Evolutionary conservation across 2,113 vertebrate genomes (phyloP).

Genomic region (Strigops habroptila): DNA sequence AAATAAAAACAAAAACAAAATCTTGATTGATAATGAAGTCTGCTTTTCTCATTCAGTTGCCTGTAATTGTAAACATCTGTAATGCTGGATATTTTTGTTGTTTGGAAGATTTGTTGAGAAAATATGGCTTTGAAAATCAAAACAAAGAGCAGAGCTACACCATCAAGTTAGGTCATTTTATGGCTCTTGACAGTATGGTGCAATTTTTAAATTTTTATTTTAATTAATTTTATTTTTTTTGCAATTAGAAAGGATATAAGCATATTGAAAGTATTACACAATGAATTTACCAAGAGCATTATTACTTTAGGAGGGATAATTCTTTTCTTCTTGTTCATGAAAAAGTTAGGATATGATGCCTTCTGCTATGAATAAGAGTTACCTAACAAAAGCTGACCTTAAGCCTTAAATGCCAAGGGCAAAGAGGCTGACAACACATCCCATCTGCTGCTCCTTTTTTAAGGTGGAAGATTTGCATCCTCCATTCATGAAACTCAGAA

Average conservation of each 20-base stretch:
- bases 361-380: background rate
- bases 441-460: background rate
- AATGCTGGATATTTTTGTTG: conserved; percentile 31
- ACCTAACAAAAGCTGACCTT: background rate
- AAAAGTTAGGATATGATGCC: background rate
- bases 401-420: background rate
- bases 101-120: conserved; percentile 29
- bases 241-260: background rate
- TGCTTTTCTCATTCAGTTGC: conserved; percentile 41
- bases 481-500: background rate
- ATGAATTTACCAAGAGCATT: background rate
- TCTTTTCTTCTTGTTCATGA: background rate
- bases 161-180: conserved; percentile 25
- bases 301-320: background rate
- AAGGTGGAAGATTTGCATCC: background rate
- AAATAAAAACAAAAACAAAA: conserved; percentile 66
- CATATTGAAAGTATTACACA: conserved; percentile 17
- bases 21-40: conserved; percentile 49
- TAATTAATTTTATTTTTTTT: background rate
- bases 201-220: background rate
- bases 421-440: background rate
- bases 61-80: conserved; percentile 64
- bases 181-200: conserved; percentile 15
- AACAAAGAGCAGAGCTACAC: conserved; percentile 9
- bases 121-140: conserved; percentile 40